Percentiles rank a stretch among this genome's conserved stretches.
phyloP scores from a whole-genome alignment of 2,888 invertebrate genomes.

The Iselma pallidipennis region DNA sequence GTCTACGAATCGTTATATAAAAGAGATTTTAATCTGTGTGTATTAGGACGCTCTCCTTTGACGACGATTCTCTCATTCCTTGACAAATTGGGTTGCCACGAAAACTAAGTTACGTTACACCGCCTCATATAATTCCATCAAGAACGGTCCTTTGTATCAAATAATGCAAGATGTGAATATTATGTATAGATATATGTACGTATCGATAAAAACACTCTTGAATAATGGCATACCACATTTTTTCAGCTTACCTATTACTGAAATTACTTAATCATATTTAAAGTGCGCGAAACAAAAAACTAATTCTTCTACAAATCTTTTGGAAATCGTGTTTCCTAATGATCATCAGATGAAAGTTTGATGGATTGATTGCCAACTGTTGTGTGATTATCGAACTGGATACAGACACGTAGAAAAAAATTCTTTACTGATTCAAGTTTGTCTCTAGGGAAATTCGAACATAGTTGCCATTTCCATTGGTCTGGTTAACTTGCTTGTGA shows the following conservation, averaged over 20 bases:
- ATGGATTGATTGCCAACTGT: constrained; percentile 4
- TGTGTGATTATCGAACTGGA: constrained; percentile 13
- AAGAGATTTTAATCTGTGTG: constrained; percentile 33
- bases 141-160: constrained; percentile 4
- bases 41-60: constrained; percentile 31
- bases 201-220: too few species aligned
- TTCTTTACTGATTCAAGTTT: constrained; percentile 1
- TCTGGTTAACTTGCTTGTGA: constrained; percentile 17
- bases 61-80: constrained; percentile 31
- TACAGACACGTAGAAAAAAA: constrained; percentile 12
- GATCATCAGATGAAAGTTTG: neutral
- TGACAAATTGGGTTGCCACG: constrained; percentile 30
- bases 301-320: too few species aligned
- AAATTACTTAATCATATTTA: too few species aligned
- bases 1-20: constrained; percentile 14
- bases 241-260: too few species aligned
- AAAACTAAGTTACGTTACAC: constrained; percentile 15
- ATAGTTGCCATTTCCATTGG: constrained; percentile 9
- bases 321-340: neutral
- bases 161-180: neutral
- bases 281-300: too few species aligned
- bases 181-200: too few species aligned
- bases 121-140: constrained; percentile 17
- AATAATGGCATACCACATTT: too few species aligned
- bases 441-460: constrained; percentile 12